phyloP scores from a whole-genome alignment of 2,888 invertebrate genomes.

The Clunio marinus region DNA sequence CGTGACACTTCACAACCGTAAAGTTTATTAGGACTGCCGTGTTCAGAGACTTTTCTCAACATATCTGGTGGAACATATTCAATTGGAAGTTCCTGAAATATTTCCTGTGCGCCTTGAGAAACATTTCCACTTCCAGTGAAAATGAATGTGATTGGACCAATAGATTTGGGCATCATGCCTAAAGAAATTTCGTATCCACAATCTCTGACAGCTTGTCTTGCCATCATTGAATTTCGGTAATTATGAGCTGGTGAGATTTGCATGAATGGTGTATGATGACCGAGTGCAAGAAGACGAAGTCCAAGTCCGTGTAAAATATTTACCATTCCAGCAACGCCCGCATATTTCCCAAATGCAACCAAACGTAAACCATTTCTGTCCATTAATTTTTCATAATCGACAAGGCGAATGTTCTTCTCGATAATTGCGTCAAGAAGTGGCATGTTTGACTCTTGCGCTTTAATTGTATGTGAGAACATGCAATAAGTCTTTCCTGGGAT shows the following conservation, averaged over 20 bases:
- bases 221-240: constrained; percentile 96
- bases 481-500: constrained; percentile 97
- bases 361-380: constrained; percentile 83
- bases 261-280: constrained; percentile 99
- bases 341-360: constrained; percentile 98
- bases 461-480: constrained; percentile 98
- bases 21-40: constrained; percentile 95
- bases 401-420: constrained; percentile 91
- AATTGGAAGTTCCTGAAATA: constrained; percentile 94
- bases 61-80: constrained; percentile 96
- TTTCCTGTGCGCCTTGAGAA: constrained; percentile 72
- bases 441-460: constrained; percentile 98
- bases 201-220: constrained; percentile 92
- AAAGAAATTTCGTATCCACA: constrained; percentile 98
- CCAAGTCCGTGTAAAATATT: constrained; percentile 98
- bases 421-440: constrained; percentile 90
- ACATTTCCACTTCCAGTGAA: constrained; percentile 26
- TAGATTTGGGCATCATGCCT: constrained; percentile 93
- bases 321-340: constrained; percentile 96
- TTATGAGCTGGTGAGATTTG: constrained; percentile 98
- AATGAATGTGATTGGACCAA: constrained; percentile 54
- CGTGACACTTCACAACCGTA: constrained; percentile 95
- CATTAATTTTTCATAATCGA: constrained; percentile 96
- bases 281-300: constrained; percentile 84
- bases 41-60: constrained; percentile 90